Evolutionary conservation across 2,113 vertebrate genomes (phyloP), one percentile per base, ranked within the genome.

Genomic region (Elaphurus davidianus): DNA sequence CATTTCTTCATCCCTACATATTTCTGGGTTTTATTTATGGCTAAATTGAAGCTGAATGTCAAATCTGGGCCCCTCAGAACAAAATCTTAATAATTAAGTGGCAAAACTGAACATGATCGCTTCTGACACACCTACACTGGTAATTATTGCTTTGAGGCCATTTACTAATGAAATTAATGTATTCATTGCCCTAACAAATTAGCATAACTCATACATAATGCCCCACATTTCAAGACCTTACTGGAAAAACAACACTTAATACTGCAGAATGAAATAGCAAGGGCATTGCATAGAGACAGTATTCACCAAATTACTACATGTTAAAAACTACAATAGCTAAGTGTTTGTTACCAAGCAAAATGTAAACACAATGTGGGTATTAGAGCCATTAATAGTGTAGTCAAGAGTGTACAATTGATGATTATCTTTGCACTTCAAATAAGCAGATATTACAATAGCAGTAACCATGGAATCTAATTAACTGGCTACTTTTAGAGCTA

Each of bases 81-180:
- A 99, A 99, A 99, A 99, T 99, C 99, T 99, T 99, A 99, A 99
- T 99, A 99, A 99, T 99, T 99, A 99, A 99, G 99, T 99, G 99
- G 99, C 99, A 99, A 99, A 99, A 99, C 99, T 99, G 99, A 99
- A 99, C 99, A 99, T 99, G 99, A 99, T 99, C 99, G 96, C 99
- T 99, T 99, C 99, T 99, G 99, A 99, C 99, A 99, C 99, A 99
- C 99, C 99, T 99, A 99, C 99, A 99, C 99, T 99, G 99, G 99
- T 99, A 99, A 99, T 99, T 99, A 99, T 99, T 99, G 99, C 99
- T 99, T 99, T 99, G 99, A 99, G 99, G 99, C 99, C 99, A 99
- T 99, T 99, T 99, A 99, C 99, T 99, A 99, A 99, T 99, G 99
- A 99, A 99, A 99, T 99, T 99, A 99, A 99, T 99, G 99, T 99